phyloP scores from a whole-genome alignment of 2,797 vertebrate species.

The Cossypha dichroa region DNA sequence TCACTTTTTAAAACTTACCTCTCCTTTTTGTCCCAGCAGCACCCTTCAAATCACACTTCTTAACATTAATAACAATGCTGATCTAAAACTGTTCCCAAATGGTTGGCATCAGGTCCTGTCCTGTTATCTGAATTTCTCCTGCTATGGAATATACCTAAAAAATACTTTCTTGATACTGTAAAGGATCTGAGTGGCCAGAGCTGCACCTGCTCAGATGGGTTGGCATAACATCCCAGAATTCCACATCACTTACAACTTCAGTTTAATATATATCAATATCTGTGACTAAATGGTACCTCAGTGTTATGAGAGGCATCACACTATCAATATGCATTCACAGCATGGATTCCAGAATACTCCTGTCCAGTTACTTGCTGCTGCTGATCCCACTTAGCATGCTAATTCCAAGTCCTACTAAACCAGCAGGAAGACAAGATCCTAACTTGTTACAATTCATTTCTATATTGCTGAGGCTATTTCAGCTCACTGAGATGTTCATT shows the following conservation, averaged over 20 bases:
- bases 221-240: background rate
- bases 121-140: background rate
- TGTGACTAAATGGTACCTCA: background rate
- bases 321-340: background rate
- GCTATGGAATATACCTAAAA: background rate
- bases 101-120: background rate
- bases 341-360: background rate
- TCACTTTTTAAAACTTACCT: background rate
- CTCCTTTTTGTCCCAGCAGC: background rate
- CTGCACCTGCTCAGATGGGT: background rate
- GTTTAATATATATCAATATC: background rate
- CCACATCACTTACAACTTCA: background rate
- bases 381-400: conserved; percentile 4
- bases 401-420: conserved; percentile 55
- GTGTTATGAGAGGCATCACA: background rate
- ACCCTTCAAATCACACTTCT: background rate
- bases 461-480: conserved; percentile 67
- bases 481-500: conserved; percentile 75
- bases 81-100: background rate
- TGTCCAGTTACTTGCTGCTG: background rate
- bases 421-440: conserved; percentile 64
- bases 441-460: conserved; percentile 76
- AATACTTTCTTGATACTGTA: background rate
- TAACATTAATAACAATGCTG: background rate
- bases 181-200: background rate